Evolutionary conservation across 2,888 invertebrate species (phyloP).

Genomic region (Rhingia campestris): DNA sequence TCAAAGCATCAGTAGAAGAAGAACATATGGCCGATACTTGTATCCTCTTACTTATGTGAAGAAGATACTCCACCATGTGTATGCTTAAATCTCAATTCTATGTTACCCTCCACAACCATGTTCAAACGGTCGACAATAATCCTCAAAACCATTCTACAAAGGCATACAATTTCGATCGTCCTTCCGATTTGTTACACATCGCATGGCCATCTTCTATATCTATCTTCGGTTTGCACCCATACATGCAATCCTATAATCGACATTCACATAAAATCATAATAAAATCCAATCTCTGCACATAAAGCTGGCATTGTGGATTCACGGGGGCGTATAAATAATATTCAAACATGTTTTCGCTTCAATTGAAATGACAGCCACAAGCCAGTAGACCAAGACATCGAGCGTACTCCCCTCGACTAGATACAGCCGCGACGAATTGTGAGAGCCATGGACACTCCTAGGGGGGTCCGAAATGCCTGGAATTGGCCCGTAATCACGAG

Average conservation of each 20-base stretch:
- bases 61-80: no score
- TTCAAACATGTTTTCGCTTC: slow-evolving; percentile 40
- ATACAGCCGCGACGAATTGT: not conserved
- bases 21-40: no score
- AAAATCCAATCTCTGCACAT: not conserved
- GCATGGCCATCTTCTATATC: no score
- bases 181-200: no score
- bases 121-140: no score
- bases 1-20: no score
- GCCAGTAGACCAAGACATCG: slow-evolving; percentile 1
- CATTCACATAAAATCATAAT: not conserved
- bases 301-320: not conserved
- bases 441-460: slow-evolving; percentile 55
- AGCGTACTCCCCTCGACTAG: not conserved
- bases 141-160: no score
- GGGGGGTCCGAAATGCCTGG: slow-evolving; percentile 40
- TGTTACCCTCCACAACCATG: no score
- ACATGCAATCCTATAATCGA: not conserved
- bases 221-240: not conserved
- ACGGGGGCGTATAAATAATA: slow-evolving; percentile 45
- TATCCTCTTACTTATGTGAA: no score
- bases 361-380: slow-evolving; percentile 37
- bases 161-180: no score
- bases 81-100: no score
- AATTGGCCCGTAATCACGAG: slow-evolving; percentile 36